These are phyloP conservation scores for Microvelia longipes DNA, from an alignment of 1,140 invertebrate species.

Conservation along the genomic window DNA sequence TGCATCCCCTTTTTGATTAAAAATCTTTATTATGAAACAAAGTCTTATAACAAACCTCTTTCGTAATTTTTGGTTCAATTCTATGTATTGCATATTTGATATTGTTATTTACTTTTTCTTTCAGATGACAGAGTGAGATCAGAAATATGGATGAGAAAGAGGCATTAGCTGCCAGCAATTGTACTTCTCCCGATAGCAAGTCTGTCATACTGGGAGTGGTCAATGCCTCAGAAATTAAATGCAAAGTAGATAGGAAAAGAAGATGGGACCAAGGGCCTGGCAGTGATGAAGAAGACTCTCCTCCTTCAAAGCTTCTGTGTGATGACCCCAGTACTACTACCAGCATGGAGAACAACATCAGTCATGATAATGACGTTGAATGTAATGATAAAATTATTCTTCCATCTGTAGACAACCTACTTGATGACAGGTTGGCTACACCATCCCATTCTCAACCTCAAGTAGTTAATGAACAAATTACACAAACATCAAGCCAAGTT, in stretches of 20 bases:
- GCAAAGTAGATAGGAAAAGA: constrained; percentile 12
- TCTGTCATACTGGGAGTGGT: constrained; percentile 12
- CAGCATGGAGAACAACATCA: background rate
- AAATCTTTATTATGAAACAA: too few relatives aligned
- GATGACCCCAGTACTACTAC: background rate
- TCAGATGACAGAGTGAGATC: constrained; percentile 1
- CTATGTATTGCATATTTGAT: too few relatives aligned
- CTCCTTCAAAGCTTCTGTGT: background rate
- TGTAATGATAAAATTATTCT: background rate
- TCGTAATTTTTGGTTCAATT: too few relatives aligned
- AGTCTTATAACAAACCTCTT: too few relatives aligned
- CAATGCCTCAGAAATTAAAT: constrained; percentile 11
- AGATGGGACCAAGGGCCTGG: constrained; percentile 14
- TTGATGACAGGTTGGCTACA: background rate
- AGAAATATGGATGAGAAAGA: background rate
- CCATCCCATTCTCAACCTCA: background rate
- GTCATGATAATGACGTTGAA: background rate
- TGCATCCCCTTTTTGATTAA: too few relatives aligned
- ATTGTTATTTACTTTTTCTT: too few relatives aligned
- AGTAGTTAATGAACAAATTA: background rate
- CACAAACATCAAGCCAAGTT: background rate
- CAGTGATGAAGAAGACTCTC: background rate
- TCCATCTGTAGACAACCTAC: background rate
- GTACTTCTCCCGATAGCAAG: background rate
- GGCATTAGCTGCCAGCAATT: background rate